Evolutionary conservation across 2,797 vertebrate genomes (phyloP), one percentile per base, ranked within the genome.

Genomic region (Danio albolineatus): DNA sequence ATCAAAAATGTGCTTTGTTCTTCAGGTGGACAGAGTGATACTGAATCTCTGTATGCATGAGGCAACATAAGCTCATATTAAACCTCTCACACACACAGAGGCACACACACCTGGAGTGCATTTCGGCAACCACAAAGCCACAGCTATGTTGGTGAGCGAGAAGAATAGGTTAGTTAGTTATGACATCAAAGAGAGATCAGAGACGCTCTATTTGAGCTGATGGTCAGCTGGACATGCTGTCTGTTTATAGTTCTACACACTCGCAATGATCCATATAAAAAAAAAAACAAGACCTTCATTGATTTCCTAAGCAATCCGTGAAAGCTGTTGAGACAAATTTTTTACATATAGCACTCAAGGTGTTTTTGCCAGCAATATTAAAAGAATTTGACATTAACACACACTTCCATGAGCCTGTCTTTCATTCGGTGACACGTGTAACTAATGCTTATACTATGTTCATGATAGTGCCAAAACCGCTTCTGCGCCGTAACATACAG

Each of bases 1-100:
- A 71, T 78, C 56, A 61, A 61, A 78, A 86, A 60, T 87, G 39
- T 56, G 54, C 88, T 86, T 91, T 91, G 90, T 91, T 88, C 10
- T 76, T 65, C 85, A 89, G 89, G 88, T 90, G 87, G 85, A 84
- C 83, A 67, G 61, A 28, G 72, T 84, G 86, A 89, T 87, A 92
- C 87, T 86, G 78, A 89, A 91, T 92, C 91, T 89, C 85, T 74
- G 80, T 56, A 78, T 75, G 78, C 80, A 86, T 82, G 86, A 83
- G 84, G 83, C 84, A 79, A 90, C 87, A 60, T 81, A 82, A 84
- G 82, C 87, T 88, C 83, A 85, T 62, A 85, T 65, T 69, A 67
- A 80, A 79, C 39, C 73, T 80, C 71, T 6, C 57, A 54, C 66
- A 21, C 49, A 53, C 51, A 51, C 49, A 53, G 19, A 14, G 67